These are phyloP conservation scores for Goniozus legneri DNA, from an alignment of 1,140 invertebrate genomes.

Conservation along the genomic window DNA sequence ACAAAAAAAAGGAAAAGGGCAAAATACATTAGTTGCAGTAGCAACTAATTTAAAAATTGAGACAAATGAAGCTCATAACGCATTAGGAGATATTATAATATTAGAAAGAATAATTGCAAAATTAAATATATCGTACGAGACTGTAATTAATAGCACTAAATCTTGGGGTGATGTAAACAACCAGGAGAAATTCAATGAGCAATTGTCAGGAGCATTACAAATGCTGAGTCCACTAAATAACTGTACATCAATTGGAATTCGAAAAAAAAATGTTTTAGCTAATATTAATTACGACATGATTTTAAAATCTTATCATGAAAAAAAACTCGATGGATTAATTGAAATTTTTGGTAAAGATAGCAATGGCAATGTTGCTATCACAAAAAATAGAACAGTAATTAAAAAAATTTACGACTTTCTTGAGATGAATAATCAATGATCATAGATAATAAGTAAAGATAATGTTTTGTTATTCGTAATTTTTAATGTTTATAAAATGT, in stretches of 20 bases:
- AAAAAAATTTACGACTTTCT: neutral
- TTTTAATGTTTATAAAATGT: neutral
- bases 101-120: neutral
- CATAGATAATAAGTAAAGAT: neutral
- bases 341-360: neutral
- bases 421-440: neutral
- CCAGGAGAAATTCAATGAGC: neutral
- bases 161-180: neutral
- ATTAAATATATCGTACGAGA: neutral
- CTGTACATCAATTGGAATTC: neutral
- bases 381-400: neutral
- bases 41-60: neutral
- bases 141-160: neutral
- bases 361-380: neutral
- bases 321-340: neutral
- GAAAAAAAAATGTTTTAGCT: neutral
- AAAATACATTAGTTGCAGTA: neutral
- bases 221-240: neutral
- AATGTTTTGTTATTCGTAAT: neutral
- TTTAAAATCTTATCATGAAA: neutral
- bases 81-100: neutral
- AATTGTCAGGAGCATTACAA: neutral
- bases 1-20: neutral
- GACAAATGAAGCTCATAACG: neutral
- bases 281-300: neutral